Percentiles rank a stretch among this genome's conserved stretches.
Evolutionary conservation across 1,140 invertebrate genomes (phyloP).

Genomic region (Rhopalosiphum padi): DNA sequence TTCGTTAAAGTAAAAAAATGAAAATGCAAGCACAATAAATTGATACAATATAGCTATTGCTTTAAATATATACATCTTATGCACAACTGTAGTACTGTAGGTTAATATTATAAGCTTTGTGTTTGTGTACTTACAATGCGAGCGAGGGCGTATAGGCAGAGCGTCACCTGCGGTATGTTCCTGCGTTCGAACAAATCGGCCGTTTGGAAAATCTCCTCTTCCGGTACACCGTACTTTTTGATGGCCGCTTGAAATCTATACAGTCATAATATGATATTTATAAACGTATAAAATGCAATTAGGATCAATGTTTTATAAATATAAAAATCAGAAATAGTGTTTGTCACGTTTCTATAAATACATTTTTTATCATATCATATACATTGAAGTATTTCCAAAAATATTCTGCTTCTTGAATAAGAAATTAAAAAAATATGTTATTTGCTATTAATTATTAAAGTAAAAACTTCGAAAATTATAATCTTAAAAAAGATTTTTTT

Average conservation of each 20-base stretch:
- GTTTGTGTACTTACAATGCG: constrained; percentile 78
- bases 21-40: no score
- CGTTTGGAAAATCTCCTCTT: constrained; percentile 98
- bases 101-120: no score
- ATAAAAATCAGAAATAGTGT: no score
- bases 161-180: constrained; percentile 95
- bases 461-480: no score
- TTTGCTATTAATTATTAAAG: no score
- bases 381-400: background rate
- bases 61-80: background rate
- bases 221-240: constrained; percentile 92
- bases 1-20: no score
- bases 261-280: background rate
- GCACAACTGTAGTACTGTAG: background rate
- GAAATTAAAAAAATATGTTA: no score
- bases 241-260: constrained; percentile 89
- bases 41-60: no score
- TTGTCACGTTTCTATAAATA: background rate
- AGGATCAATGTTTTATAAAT: no score
- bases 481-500: no score
- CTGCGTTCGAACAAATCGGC: constrained; percentile 96
- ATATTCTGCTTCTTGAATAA: background rate
- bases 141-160: constrained; percentile 86
- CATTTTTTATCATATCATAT: background rate
- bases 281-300: no score